Evolutionary conservation across 2,888 invertebrate genomes (phyloP), one percentile per base, ranked within the genome.

Genomic region (Campoplex capitator): DNA sequence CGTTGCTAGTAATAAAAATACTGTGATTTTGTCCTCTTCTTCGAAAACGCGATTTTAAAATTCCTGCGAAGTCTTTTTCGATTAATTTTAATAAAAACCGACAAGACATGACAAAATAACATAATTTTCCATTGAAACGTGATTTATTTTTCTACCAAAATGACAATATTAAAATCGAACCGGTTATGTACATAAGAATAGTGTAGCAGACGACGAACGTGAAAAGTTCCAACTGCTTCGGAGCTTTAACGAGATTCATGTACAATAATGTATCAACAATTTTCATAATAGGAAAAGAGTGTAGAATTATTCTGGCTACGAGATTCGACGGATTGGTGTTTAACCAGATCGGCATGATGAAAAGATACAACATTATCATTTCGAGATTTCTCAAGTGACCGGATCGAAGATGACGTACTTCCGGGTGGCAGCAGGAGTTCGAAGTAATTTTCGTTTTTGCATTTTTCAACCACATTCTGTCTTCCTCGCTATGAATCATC

Each of bases 401-500:
- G 18, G 75, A 85, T 75, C 93, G 89, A 78, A 93, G 91, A 16
- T 90, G 91, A 84, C 91, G 90, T 35, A 93, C 88, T 67, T 92
- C 92, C 32, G 91, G 89, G 89, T 93, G 93, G 9, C 93, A 93
- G 68, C 90, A 90, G 32, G 91, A 93, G 45, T 82, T 90, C 23
- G 90, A 85, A 74, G 89, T 89, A 7, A 93, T 73, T 71, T 88
- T 91, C 45, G 91, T 86, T 13, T 91, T 80, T 4, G 89, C 62
- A 45, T 89, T 90, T 80, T 91, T 86, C 74, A 93, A 86, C 92
- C 93, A 93, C 84, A 90, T 90, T 88, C 87, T 89, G 56, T 93
- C 93, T 84, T 92, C 93, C 42, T 92, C 91, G 79, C 93, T 93
- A 79, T 93, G 93, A 56, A 93, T 92, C 28, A 91, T 91, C 93